Evolutionary conservation across 2,113 vertebrate genomes (phyloP).

Genomic region (Kryptolebias marmoratus): DNA sequence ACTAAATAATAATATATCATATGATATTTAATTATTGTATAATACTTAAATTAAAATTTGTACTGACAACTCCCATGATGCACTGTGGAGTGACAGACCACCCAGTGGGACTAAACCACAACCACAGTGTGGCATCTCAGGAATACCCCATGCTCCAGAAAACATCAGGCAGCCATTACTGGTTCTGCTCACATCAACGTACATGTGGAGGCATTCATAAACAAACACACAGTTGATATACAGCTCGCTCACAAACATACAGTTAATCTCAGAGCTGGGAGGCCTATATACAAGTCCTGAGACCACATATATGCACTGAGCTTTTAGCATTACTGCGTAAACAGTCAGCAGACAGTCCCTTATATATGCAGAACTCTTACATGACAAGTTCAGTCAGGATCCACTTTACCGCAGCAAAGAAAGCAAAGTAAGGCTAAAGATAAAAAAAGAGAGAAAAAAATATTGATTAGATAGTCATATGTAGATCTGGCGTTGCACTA

Average conservation of each 20-base stretch:
- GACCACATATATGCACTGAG: constrained; percentile 15
- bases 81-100: constrained; percentile 57
- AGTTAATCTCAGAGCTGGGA: constrained; percentile 24
- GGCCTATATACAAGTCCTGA: constrained; percentile 3
- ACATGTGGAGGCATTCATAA: constrained; percentile 44
- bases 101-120: constrained; percentile 42
- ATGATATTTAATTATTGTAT: no score
- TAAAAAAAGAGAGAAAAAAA: background rate
- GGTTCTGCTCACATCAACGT: constrained; percentile 38
- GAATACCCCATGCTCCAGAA: constrained; percentile 27
- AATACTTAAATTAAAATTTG: constrained; percentile 9
- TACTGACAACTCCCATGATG: constrained; percentile 48
- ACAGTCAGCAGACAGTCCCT: constrained; percentile 16
- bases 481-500: background rate
- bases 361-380: constrained; percentile 83
- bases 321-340: background rate
- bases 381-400: constrained; percentile 94
- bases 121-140: constrained; percentile 53
- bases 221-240: constrained; percentile 50
- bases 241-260: constrained; percentile 33
- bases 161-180: constrained; percentile 72
- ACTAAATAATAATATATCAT: no score
- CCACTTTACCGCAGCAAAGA: constrained; percentile 93
- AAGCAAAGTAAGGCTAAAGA: constrained; percentile 92
- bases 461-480: background rate